These are phyloP conservation scores for Petrocephalus zakoni DNA, from an alignment of 2,113 vertebrate genomes.

Conservation along the genomic window DNA sequence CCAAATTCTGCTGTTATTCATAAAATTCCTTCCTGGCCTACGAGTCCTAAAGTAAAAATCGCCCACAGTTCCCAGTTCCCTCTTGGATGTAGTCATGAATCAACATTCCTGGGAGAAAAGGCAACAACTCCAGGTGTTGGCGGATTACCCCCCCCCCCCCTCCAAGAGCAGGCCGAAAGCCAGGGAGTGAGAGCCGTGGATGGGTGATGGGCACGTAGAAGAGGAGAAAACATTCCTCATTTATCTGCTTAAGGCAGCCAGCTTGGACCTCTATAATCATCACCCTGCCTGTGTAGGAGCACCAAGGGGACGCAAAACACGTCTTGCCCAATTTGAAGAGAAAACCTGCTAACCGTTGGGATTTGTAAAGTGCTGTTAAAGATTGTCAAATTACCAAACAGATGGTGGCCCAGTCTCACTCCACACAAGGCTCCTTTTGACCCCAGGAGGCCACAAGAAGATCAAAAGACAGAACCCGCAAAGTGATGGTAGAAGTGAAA, in stretches of 20 bases:
- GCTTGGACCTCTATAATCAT: not conserved
- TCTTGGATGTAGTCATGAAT: conserved; percentile 42
- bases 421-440: not conserved
- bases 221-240: conserved; percentile 19
- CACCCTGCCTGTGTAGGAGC: conserved; percentile 11
- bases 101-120: conserved; percentile 50
- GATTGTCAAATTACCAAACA: not conserved
- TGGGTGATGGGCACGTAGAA: conserved; percentile 27
- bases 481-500: conserved; percentile 23
- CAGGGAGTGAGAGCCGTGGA: conserved; percentile 31
- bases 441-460: not conserved
- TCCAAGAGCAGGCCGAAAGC: conserved; percentile 24
- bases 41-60: conserved; percentile 36
- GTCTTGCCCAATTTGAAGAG: not conserved
- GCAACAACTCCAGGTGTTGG: conserved; percentile 51
- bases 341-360: not conserved
- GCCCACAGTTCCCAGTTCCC: conserved; percentile 9
- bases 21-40: conserved; percentile 6
- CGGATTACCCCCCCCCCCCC: conserved; percentile 29
- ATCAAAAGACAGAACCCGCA: not conserved
- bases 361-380: not conserved
- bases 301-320: not conserved
- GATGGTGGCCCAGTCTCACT: not conserved
- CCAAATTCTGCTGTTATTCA: not conserved
- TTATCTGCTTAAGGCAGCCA: conserved; percentile 11